Evolutionary conservation across 2,113 vertebrate genomes (phyloP), one percentile per base, ranked within the genome.

Genomic region (Panurus biarmicus): DNA sequence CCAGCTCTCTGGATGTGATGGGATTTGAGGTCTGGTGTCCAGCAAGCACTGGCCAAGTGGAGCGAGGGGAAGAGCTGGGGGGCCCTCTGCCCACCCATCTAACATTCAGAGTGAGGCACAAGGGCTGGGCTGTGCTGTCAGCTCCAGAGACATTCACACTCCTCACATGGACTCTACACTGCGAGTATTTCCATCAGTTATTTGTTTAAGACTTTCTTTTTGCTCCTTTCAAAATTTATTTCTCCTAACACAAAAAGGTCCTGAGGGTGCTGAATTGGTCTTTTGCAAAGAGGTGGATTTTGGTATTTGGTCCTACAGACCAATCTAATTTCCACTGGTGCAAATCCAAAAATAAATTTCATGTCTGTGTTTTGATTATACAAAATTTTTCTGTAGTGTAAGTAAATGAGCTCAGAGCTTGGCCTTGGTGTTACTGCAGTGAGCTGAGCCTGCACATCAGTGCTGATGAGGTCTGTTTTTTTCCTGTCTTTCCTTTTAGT

Each of bases 401-500:
- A 66, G 44, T 80, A 77, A 58, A 67, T 83, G 69, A 94, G 60
- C 71, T 88, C 87, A 88, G 82, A 94, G 53, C 65, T 91, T 94
- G 85, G 64, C 64, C 23, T 73, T 2, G 2, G 45, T 36, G 29
- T 70, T 79, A 28, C 67, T 72, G 60, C 72, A 56, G 48, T 0
- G 6, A 86, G 35, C 62, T 0, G 10, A 86, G 45, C 83, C 85
- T 86, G 40, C 19, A 36, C 5, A 1, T 77, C 67, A 64, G 44
- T 3, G 3, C 60, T 57, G 33, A 62, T 42, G 58, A 25, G 11
- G 53, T 75, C 77, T 82, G 12, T 2, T 25, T 57, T 74, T 85
- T 78, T 22, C 36, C 74, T 76, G 21, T 76, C 79, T 79, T 95
- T 75, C 38, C n/a, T 94, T 93, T 86, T 91, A 97, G 97, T 42